Conservation (phyloP, 2,797 vertebrate species). For the Etheostoma nigrum region DNA sequence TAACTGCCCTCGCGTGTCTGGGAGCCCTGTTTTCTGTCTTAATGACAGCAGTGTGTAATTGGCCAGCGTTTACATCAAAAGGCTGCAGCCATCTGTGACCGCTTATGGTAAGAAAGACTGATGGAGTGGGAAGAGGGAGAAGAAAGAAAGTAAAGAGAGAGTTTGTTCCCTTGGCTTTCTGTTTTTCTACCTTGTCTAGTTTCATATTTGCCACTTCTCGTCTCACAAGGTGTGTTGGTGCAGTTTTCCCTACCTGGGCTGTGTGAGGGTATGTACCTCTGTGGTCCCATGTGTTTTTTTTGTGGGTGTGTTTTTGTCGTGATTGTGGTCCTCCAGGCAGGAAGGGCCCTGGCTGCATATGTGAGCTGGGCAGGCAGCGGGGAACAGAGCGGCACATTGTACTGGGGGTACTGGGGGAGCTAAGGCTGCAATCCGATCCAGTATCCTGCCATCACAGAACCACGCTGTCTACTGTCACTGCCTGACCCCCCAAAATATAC, state of each 20-base stretch:
- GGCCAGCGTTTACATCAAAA: conserved; percentile 47
- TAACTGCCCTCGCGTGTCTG: conserved; percentile 29
- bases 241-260: conserved; percentile 4
- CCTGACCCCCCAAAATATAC: conserved; percentile 38
- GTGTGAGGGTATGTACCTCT: conserved; percentile 42
- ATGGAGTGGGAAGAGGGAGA: conserved; percentile 20
- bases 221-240: conserved; percentile 29
- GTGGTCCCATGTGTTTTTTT: conserved; percentile 66
- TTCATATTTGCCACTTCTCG: conserved; percentile 55
- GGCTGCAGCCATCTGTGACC: conserved; percentile 65
- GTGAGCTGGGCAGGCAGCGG: conserved; percentile 54
- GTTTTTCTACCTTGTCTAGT: conserved; percentile 63
- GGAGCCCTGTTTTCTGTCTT: conserved; percentile 46
- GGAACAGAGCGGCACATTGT: conserved; percentile 84
- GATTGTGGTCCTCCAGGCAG: conserved; percentile 78
- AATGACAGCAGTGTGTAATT: conserved; percentile 50
- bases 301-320: conserved; percentile 74
- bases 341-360: conserved; percentile 76
- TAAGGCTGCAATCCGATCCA: conserved; percentile 78
- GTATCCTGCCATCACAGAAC: conserved; percentile 72
- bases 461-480: conserved; percentile 71
- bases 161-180: conserved; percentile 36
- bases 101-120: conserved; percentile 30
- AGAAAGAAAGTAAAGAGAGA: conserved; percentile 44
- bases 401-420: conserved; percentile 63